Evolutionary conservation across 1,140 invertebrate species (phyloP).

Genomic region (Eciton burchellii): DNA sequence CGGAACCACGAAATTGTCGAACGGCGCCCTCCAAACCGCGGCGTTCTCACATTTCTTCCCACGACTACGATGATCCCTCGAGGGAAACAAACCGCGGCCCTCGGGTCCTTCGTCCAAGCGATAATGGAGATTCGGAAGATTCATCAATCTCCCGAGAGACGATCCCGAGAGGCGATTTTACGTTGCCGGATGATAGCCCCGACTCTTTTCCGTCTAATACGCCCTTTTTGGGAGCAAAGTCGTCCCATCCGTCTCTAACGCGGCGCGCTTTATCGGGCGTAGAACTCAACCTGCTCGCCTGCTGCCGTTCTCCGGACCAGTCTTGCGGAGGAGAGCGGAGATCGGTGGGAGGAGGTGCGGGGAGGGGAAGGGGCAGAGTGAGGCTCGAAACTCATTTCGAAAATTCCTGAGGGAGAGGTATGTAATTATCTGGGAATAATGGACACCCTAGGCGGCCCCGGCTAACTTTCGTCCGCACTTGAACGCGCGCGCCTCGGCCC

Average conservation of each 20-base stretch:
- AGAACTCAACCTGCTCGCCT: conserved; percentile 29
- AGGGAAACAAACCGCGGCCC: conserved; percentile 8
- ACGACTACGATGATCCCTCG: neutral
- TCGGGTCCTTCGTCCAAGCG: neutral
- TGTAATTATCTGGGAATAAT: conserved; percentile 80
- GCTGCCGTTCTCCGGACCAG: conserved; percentile 22
- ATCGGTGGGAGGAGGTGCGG: no score
- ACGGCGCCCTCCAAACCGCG: neutral
- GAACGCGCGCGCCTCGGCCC: no score
- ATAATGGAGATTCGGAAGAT: conserved; percentile 1
- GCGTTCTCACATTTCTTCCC: conserved; percentile 4
- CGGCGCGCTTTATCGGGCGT: neutral
- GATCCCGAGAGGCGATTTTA: conserved; percentile 8
- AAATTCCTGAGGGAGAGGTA: conserved; percentile 76
- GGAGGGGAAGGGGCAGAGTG: neutral
- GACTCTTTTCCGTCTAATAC: conserved; percentile 9
- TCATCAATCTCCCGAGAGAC: neutral
- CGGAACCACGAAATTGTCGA: conserved; percentile 24
- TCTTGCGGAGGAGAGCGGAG: neutral
- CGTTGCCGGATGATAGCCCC: conserved; percentile 6
- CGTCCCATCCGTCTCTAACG: conserved; percentile 8
- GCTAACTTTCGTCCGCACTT: conserved; percentile 68
- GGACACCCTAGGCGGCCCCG: conserved; percentile 73
- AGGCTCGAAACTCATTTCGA: conserved; percentile 76
- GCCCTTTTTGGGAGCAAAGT: neutral